phyloP scores from a whole-genome alignment of 92 coral and sea anemone genomes.

The Blastomussa wellsi region DNA sequence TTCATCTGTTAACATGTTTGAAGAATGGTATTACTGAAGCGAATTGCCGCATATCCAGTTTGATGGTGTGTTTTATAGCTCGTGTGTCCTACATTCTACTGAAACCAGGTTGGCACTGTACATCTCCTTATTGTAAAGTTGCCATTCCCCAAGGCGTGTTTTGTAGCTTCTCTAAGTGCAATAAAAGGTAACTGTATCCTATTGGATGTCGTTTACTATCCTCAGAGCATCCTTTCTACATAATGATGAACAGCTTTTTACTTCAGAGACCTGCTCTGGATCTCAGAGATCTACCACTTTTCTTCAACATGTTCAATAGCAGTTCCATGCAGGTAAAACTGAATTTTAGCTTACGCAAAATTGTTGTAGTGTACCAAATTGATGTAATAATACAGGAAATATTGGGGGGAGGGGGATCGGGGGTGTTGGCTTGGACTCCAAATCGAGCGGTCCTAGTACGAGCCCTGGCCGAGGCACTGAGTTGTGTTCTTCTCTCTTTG shows the following conservation, averaged over 20 bases:
- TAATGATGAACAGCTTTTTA: conserved; percentile 76
- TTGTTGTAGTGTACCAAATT: no score
- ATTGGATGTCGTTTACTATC: not conserved
- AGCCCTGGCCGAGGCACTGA: no score
- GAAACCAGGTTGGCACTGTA: conserved; percentile 70
- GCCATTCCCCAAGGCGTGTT: not conserved
- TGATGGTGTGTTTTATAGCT: conserved; percentile 79
- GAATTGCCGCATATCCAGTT: conserved; percentile 70
- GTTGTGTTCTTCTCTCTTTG: no score
- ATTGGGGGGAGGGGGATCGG: no score
- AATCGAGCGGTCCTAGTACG: no score
- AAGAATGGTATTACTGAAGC: conserved; percentile 78
- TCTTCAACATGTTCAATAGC: conserved; percentile 85
- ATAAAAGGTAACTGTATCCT: not conserved
- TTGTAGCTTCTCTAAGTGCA: not conserved
- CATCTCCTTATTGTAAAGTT: not conserved
- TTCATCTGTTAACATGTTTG: conserved; percentile 72
- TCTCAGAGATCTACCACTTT: conserved; percentile 83
- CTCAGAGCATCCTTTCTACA: conserved; percentile 80
- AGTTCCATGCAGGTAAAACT: conserved; percentile 72
- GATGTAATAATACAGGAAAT: no score
- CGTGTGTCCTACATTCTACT: conserved; percentile 77
- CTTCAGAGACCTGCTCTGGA: conserved; percentile 87
- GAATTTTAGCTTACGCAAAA: not conserved
- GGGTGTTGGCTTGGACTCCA: no score